Evolutionary conservation across 2,797 vertebrate species (phyloP), one percentile per base, ranked within the genome.

Genomic region (Pangasius macronema): DNA sequence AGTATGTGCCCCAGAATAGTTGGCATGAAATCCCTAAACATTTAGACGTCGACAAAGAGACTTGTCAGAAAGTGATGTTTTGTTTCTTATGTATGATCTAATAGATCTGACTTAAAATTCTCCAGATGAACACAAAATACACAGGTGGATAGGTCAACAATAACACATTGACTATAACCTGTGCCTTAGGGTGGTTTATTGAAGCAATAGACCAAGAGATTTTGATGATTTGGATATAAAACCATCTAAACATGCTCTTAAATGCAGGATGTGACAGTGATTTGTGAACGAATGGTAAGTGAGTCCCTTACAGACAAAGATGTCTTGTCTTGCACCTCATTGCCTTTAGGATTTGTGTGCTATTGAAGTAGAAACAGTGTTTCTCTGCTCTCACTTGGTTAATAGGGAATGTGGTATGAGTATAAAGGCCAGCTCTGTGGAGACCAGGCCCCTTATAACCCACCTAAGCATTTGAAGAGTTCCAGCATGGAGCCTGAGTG

Each of bases 381-480:
- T 30, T 86, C 61, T 77, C 67, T 1, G 13, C 57, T 85, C 57
- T 83, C 65, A n/a, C 77, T 85, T 61, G 87, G 89, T 86, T 86
- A 51, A 83, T 88, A 68, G 70, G 67, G 76, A 89, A 82, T 87
- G 88, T 84, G 88, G 67, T 85, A 73, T 51, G 46, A 93, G 91
- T 90, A 86, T 92, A 93, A 93, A 91, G 92, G 92, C 85, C 85
- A 92, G 76, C 89, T 92, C 91, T 92, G 36, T 81, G 59, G 51
- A 39, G 61, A 30, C n/a, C 89, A 83, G 84, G 90, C 91, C 90
- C 88, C 91, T 91, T 90, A 87, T 68, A 88, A 89, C 90, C 91
- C 87, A 92, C 92, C 93, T 87, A 0, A 91, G 77, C 89, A 88
- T 93, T 90, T 93, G 87, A 92, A 92, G 91, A 82, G 90, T 90